Conservation (phyloP, 2,113 vertebrate genomes). For the Myotis brandtii region DNA sequence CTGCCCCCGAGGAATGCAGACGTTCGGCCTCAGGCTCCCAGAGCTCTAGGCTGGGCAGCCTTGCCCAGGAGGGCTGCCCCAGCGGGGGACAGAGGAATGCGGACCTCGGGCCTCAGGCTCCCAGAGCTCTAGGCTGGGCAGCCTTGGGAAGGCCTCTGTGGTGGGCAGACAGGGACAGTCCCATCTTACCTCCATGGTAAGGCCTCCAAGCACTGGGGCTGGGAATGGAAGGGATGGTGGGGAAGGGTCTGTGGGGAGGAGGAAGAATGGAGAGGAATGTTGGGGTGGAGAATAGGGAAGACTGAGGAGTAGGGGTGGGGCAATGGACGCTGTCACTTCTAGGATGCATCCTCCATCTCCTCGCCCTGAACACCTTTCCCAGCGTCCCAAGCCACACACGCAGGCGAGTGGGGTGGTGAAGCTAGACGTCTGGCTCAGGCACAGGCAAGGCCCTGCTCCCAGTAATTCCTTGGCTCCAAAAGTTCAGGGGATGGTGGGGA, state of each 20-base stretch:
- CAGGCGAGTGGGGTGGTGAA: neutral
- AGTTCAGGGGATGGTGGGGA: neutral
- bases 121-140: neutral
- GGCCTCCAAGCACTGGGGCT: neutral
- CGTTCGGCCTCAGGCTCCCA: too few species aligned
- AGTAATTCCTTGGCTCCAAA: neutral
- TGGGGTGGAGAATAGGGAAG: neutral
- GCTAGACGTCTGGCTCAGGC: neutral
- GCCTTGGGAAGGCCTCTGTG: neutral
- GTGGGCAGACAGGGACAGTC: too few species aligned
- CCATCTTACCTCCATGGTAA: neutral
- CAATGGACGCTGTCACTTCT: rapidly evolving
- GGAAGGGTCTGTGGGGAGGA: too few species aligned
- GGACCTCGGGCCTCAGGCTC: too few species aligned
- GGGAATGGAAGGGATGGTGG: neutral
- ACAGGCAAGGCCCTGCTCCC: neutral
- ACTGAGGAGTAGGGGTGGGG: neutral
- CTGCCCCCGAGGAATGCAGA: too few species aligned
- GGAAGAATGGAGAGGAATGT: too few species aligned
- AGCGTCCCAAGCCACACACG: rapidly evolving
- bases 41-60: too few species aligned
- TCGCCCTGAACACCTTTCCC: neutral
- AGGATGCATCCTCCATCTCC: neutral
- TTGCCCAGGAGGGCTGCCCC: neutral
- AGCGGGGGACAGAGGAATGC: neutral